Base-by-base conservation (phyloP, 2,888 invertebrate genomes). In the Drosophila kuntzei region DNA sequence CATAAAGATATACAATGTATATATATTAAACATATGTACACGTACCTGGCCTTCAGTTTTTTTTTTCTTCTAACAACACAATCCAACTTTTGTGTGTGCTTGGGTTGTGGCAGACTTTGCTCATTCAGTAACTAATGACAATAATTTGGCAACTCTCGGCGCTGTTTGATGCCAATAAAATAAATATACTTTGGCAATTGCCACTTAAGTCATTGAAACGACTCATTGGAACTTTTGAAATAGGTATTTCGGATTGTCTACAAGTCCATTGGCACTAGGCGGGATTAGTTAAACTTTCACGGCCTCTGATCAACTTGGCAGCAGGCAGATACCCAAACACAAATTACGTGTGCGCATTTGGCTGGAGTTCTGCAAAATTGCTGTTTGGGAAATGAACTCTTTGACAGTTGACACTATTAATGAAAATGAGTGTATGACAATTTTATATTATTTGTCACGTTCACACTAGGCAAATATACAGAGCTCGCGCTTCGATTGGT, bases 391-490 rank as follows among this genome's bases (percentile, higher is more conserved):
- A 81, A 72, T 85, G 61, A 87, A 81, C 86, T 82, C 70, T 64
- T 73, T 49, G 51, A 61, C 49, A 63, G 32, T 39, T 47, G 20
- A 14, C 20, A 66, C 51, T 68, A 62, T 50, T 59, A 70, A 12
- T 43, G 54, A 41, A 50, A 80, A 70, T 64, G 70, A 59, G 46
- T 58, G 54, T 41, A 61, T 66, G 58, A 49, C 74, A 54, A 62
- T 75, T 57, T 66, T 76, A 65, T 71, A 82, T 79, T 86, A 82
- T 86, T 76, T 86, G 89, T 79, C 89, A 83, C 82, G 82, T 88
- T 76, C 60, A 37, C 34, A 49, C 47, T 69, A 57, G 72, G 77
- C 80, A 80, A 79, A 86, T 82, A 79, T 49, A 50, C 44, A 41
- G 44, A 27, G 39, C 11, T 18, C 18, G 8, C 53, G 39, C 59